Conservation (phyloP, 2,888 invertebrate species). For the Apamea crenata region DNA sequence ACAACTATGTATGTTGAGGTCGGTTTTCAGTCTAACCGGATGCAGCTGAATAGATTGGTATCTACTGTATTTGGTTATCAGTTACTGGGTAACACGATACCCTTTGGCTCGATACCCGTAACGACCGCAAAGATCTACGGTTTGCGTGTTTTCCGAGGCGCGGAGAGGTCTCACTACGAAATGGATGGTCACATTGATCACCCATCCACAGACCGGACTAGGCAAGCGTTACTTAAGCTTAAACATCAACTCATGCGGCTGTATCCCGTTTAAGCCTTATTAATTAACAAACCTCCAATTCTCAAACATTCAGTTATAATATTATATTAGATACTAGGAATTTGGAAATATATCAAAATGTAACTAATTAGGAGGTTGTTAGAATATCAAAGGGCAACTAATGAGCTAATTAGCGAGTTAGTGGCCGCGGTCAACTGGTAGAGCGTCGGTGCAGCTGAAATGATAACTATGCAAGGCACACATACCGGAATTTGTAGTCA, state of each 20-base stretch:
- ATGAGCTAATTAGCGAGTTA: constrained; percentile 8
- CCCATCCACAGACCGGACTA: background rate
- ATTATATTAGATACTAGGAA: background rate
- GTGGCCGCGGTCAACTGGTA: background rate
- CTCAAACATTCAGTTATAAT: too few relatives aligned
- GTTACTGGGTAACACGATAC: background rate
- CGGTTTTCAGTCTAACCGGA: background rate
- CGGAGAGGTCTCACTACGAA: background rate
- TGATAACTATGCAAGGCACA: background rate
- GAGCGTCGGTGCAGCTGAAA: background rate
- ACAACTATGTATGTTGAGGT: too few relatives aligned
- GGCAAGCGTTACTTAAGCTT: background rate
- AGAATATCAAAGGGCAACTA: background rate
- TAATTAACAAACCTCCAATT: too few relatives aligned
- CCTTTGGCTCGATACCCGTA: background rate
- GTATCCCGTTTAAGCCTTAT: background rate
- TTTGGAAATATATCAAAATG: background rate
- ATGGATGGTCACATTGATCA: background rate
- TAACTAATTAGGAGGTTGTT: background rate
- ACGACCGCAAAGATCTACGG: background rate
- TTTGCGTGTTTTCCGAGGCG: background rate
- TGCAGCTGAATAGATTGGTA: background rate
- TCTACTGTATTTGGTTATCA: background rate
- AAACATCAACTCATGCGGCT: background rate
- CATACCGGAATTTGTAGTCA: background rate